Evolutionary conservation across 2,797 vertebrate species (phyloP).

Genomic region (Bovichtus variegatus): DNA sequence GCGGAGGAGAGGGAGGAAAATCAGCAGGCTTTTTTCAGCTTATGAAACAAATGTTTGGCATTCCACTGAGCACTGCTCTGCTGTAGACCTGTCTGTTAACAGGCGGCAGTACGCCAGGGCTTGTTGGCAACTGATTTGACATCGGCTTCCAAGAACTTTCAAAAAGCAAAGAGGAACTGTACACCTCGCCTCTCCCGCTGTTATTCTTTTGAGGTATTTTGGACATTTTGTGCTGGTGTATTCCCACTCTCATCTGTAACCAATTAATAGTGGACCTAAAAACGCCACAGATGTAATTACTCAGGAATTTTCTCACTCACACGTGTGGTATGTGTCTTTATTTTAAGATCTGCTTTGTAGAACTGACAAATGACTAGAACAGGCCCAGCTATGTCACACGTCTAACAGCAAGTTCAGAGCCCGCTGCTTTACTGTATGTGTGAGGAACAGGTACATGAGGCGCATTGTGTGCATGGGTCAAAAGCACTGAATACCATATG

Average conservation of each 20-base stretch:
- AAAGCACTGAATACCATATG: slow-evolving; percentile 18
- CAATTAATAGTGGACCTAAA: slow-evolving; percentile 68
- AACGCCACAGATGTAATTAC: slow-evolving; percentile 69
- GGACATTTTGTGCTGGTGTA: slow-evolving; percentile 46
- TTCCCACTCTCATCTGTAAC: slow-evolving; percentile 65
- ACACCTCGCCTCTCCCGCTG: slow-evolving; percentile 55
- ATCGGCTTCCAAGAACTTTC: slow-evolving; percentile 60
- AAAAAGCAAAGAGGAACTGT: slow-evolving; percentile 56
- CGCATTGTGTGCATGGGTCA: slow-evolving; percentile 3
- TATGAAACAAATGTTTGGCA: slow-evolving; percentile 84
- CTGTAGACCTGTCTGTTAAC: slow-evolving; percentile 80
- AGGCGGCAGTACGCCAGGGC: slow-evolving; percentile 64
- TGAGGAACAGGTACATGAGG: slow-evolving; percentile 26
- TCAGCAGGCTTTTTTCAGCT: slow-evolving; percentile 69
- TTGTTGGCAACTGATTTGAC: slow-evolving; percentile 70
- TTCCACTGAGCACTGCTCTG: slow-evolving; percentile 77
- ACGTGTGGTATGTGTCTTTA: slow-evolving; percentile 67
- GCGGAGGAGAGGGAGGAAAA: slow-evolving; percentile 68
- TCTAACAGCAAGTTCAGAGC: slow-evolving; percentile 51
- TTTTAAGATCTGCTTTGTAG: slow-evolving; percentile 68
- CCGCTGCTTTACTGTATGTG: slow-evolving; percentile 29
- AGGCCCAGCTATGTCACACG: slow-evolving; percentile 58
- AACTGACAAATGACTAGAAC: slow-evolving; percentile 51
- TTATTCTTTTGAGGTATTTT: slow-evolving; percentile 66
- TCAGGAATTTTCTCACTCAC: slow-evolving; percentile 75